phyloP scores from a whole-genome alignment of 2,888 invertebrate genomes.

The Euspilapteryx auroguttella region DNA sequence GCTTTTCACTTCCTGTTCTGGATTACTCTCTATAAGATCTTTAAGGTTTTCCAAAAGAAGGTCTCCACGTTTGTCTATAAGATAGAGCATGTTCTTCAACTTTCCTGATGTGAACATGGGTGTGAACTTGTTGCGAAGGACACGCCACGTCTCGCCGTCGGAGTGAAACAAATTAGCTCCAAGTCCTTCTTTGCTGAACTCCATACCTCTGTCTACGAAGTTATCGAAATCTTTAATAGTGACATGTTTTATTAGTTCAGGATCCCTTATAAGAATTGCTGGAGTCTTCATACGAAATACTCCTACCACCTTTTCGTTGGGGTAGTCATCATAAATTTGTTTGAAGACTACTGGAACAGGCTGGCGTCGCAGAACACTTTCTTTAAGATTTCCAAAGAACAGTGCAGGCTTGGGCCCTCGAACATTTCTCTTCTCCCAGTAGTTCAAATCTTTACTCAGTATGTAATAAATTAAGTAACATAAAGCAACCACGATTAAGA shows the following conservation, averaged over 20 bases:
- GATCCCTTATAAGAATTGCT: slow-evolving; percentile 11
- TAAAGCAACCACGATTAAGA: too few relatives aligned
- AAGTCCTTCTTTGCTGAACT: not conserved
- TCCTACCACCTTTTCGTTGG: slow-evolving; percentile 15
- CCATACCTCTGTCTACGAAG: slow-evolving; percentile 1
- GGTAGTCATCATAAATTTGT: slow-evolving; percentile 11
- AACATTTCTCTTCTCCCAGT: slow-evolving; percentile 13
- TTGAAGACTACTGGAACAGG: slow-evolving; percentile 9
- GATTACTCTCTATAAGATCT: not conserved
- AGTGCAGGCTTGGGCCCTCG: slow-evolving; percentile 11
- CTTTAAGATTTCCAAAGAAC: slow-evolving; percentile 13
- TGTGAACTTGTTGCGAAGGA: slow-evolving; percentile 1
- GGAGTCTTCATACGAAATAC: slow-evolving; percentile 10
- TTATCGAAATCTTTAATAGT: slow-evolving; percentile 3
- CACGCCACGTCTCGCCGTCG: slow-evolving; percentile 2
- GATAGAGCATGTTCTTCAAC: slow-evolving; percentile 2
- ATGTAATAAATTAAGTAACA: too few relatives aligned
- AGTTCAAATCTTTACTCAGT: slow-evolving; percentile 11
- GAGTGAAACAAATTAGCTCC: slow-evolving; percentile 1
- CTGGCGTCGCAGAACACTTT: slow-evolving; percentile 9
- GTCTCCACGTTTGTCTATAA: not conserved
- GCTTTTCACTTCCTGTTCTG: not conserved
- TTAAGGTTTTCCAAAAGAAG: not conserved
- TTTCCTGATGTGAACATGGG: slow-evolving; percentile 2
- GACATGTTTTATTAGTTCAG: slow-evolving; percentile 2